phyloP scores from a whole-genome alignment of 1,140 invertebrate genomes.

The Cydia pomonella region DNA sequence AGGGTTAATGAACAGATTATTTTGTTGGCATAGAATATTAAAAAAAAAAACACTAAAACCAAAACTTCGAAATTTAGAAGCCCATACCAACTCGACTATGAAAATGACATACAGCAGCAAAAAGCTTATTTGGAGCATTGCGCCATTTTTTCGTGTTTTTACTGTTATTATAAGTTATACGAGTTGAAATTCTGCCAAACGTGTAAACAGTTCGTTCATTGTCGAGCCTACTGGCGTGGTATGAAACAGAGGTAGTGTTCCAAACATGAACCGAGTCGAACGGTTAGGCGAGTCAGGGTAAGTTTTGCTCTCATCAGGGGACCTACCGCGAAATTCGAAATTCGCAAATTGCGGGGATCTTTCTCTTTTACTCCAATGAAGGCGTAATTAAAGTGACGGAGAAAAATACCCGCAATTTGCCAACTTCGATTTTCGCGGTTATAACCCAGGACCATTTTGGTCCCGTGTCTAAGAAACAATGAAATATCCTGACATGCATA shows the following conservation, averaged over 20 bases:
- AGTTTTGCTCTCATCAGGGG: too few species aligned
- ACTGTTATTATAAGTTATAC: conserved; percentile 30
- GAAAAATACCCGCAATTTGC: too few species aligned
- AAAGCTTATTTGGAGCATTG: conserved; percentile 30
- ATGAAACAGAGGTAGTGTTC: conserved; percentile 38
- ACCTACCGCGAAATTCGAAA: too few species aligned
- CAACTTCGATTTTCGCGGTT: too few species aligned
- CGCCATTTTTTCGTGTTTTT: conserved; percentile 11
- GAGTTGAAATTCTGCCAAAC: conserved; percentile 29
- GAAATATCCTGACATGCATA: too few species aligned
- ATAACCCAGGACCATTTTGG: too few species aligned
- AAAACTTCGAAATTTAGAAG: background rate
- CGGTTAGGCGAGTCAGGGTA: too few species aligned
- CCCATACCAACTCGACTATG: background rate
- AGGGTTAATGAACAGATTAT: too few species aligned
- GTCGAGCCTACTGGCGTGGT: conserved; percentile 33
- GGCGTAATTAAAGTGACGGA: too few species aligned
- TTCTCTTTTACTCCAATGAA: too few species aligned
- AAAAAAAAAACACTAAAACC: background rate
- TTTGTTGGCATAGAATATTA: background rate
- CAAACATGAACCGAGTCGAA: background rate
- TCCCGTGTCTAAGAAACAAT: too few species aligned
- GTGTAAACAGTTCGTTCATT: conserved; percentile 28
- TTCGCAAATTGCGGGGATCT: too few species aligned
- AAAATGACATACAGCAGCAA: conserved; percentile 15